Evolutionary conservation across 2,113 vertebrate genomes (phyloP).

Genomic region (Lophotis ruficrista): DNA sequence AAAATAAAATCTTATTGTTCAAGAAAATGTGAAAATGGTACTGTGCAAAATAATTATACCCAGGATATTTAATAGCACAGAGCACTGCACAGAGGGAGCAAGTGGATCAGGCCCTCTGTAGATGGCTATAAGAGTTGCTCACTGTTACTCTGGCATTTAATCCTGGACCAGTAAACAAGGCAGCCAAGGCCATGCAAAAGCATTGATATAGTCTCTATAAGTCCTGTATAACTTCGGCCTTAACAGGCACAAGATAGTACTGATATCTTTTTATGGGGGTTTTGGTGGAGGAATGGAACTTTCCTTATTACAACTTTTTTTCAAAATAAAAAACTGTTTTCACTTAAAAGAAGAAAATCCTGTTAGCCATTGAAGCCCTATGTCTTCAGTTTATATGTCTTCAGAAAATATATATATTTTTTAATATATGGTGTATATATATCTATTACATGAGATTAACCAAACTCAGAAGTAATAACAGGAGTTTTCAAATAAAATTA

Average conservation of each 20-base stretch:
- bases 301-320: background rate
- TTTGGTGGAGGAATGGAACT: background rate
- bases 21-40: background rate
- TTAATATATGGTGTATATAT: background rate
- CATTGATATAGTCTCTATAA: background rate
- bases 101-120: background rate
- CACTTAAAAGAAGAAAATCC: background rate
- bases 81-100: background rate
- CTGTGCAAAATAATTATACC: background rate
- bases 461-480: conserved; percentile 10
- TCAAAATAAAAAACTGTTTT: background rate
- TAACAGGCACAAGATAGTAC: background rate
- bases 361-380: background rate
- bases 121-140: background rate
- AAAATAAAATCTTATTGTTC: background rate
- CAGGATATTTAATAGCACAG: background rate
- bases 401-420: background rate
- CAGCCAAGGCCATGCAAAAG: background rate
- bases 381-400: background rate
- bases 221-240: background rate
- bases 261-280: background rate
- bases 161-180: background rate
- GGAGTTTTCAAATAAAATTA: conserved; percentile 10
- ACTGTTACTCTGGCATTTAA: background rate
- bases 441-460: background rate